phyloP scores from a whole-genome alignment of 2,113 vertebrate genomes.

The Myotis lucifugus region DNA sequence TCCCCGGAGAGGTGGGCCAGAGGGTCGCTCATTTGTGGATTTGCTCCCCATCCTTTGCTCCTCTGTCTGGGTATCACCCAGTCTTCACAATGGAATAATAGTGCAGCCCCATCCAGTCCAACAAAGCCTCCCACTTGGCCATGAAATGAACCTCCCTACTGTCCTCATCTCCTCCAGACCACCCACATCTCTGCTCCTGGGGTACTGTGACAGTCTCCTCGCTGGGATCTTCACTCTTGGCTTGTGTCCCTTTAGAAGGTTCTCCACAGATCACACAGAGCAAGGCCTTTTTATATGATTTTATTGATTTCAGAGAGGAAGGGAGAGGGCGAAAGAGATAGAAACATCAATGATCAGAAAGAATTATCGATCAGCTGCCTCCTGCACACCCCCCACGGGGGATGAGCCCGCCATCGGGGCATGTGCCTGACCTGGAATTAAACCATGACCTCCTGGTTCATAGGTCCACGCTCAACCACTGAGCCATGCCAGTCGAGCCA shows the following conservation, averaged over 20 bases:
- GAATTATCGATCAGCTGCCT: too few relatives aligned
- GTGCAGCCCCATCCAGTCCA: neutral
- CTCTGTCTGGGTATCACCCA: neutral
- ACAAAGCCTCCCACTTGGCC: neutral
- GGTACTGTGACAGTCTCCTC: neutral
- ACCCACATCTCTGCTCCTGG: neutral
- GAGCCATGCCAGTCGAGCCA: too few relatives aligned
- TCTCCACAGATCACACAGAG: neutral
- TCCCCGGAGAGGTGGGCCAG: accelerated
- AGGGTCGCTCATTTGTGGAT: accelerated
- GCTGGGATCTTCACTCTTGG: accelerated
- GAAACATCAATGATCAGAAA: too few relatives aligned
- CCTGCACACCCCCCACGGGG: too few relatives aligned
- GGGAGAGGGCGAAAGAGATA: too few relatives aligned
- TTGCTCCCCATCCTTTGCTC: neutral
- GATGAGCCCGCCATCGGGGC: too few relatives aligned
- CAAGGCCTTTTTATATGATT: too few relatives aligned
- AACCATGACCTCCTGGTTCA: too few relatives aligned
- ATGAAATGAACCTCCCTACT: neutral
- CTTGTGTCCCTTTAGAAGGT: neutral
- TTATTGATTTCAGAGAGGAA: too few relatives aligned
- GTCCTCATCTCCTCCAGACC: too few relatives aligned
- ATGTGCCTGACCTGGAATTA: too few relatives aligned
- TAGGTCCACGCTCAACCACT: too few relatives aligned
- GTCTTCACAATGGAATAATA: neutral